Percentiles rank a stretch among this genome's conserved stretches.
Conservation (phyloP, 2,113 vertebrate species). For the Naja naja region DNA sequence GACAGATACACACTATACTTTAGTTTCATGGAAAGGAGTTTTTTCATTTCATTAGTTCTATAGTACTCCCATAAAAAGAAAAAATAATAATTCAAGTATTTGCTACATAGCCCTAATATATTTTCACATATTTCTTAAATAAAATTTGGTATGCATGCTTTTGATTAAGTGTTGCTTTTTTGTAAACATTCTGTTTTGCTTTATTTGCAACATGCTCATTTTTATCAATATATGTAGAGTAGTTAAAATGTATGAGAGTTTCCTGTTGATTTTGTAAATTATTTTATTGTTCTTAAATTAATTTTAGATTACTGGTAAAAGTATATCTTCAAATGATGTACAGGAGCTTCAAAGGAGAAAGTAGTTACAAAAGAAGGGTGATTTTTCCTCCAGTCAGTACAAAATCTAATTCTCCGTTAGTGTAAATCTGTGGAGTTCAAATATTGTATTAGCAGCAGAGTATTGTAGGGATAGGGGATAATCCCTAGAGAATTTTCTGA, state of each 20-base stretch:
- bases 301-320: conserved; percentile 4
- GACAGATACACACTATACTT: not conserved
- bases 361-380: conserved; percentile 20
- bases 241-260: not conserved
- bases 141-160: not conserved
- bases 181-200: not conserved
- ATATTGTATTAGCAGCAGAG: conserved; percentile 37
- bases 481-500: conserved; percentile 39
- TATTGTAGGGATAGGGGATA: conserved; percentile 36
- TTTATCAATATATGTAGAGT: not conserved
- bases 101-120: not conserved
- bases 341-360: conserved; percentile 22
- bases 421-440: conserved; percentile 37
- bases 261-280: conserved; percentile 16
- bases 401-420: conserved; percentile 35
- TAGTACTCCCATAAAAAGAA: not conserved
- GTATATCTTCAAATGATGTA: conserved; percentile 29
- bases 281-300: conserved; percentile 15
- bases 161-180: not conserved
- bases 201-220: not conserved
- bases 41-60: not conserved
- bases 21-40: not conserved
- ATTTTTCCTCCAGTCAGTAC: not conserved
- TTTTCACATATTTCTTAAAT: not conserved
- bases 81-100: not conserved